Evolutionary conservation across 1,140 invertebrate species (phyloP), one percentile per base, ranked within the genome.

Genomic region (Mycetomoellerius zeteki): DNA sequence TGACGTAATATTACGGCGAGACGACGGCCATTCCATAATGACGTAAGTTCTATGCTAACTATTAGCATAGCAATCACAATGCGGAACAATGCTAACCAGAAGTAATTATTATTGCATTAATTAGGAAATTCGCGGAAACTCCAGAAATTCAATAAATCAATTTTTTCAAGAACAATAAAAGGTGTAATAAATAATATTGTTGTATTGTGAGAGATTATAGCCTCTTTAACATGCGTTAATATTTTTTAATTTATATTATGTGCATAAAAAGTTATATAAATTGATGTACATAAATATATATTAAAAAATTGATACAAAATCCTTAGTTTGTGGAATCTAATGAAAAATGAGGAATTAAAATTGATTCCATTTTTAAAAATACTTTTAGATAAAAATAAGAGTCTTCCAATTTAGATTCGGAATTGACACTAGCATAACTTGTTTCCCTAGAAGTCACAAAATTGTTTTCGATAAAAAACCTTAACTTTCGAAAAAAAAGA

Each of bases 1-100:
- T 69, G 65, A 43, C 3, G 67, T 50, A 71, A 71, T 71, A 50
- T 24, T 71, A 71, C 37, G 21, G 21, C 4, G 16, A 71, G 1
- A 0, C 4, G 14, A 7, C 67, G 14, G 3, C 67, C 21, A 12
- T 27, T 19, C 21, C 21, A 71, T 19, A 71, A 69, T 43, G 21
- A 69, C 37, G 21, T 47, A 71, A 50, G 37, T 21, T 69, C 67
- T 50, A 64, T 2, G 37, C 12, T 47, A 21, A 16, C 6, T 43
- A 21, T 43, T 43, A 43, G 10, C 33, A 71, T 7, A 47, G n/a
- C 21, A 71, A 71, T 71, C 37, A 3, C 21, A 67, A 67, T 69
- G 19, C 30, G 64, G n/a, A 6, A 37, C 19, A 69, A 69, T 21
- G 30, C 2, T 37, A 37, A 67, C n/a, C 19, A 67, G n/a, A 30